Conservation (phyloP, 1,140 invertebrate genomes). For the Camponotus floridanus region DNA sequence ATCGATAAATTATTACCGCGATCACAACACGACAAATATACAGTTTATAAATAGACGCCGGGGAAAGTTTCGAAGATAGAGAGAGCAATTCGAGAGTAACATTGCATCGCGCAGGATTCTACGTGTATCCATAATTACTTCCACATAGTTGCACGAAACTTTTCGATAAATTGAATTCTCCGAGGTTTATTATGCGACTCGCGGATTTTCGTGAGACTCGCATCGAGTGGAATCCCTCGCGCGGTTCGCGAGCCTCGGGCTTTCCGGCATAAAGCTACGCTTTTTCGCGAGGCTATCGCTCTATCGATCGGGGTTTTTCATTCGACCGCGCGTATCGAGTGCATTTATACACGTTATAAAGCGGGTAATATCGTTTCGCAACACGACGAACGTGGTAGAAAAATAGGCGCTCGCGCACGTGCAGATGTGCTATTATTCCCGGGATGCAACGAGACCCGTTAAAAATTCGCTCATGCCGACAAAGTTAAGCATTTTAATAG, state of each 20-base stretch:
- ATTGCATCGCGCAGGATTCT: background rate
- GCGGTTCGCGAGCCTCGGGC: background rate
- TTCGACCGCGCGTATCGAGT: constrained; percentile 45
- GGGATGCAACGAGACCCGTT: constrained; percentile 29
- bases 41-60: background rate
- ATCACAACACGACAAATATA: background rate
- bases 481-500: constrained; percentile 56
- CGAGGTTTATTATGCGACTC: constrained; percentile 27
- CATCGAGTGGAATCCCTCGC: background rate
- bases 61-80: background rate
- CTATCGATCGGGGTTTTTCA: constrained; percentile 44
- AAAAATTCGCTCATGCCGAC: constrained; percentile 35
- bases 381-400: constrained; percentile 25
- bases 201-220: constrained; percentile 12
- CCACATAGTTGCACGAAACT: constrained; percentile 11
- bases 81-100: background rate
- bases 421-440: constrained; percentile 43
- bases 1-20: background rate
- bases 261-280: background rate
- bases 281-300: constrained; percentile 14
- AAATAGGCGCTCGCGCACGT: constrained; percentile 31
- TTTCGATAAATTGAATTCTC: background rate
- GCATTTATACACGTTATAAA: constrained; percentile 54
- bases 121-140: constrained; percentile 14
- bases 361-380: constrained; percentile 50